These are phyloP conservation scores for Venturia canescens DNA, from an alignment of 1,140 invertebrate species.

Conservation along the genomic window DNA sequence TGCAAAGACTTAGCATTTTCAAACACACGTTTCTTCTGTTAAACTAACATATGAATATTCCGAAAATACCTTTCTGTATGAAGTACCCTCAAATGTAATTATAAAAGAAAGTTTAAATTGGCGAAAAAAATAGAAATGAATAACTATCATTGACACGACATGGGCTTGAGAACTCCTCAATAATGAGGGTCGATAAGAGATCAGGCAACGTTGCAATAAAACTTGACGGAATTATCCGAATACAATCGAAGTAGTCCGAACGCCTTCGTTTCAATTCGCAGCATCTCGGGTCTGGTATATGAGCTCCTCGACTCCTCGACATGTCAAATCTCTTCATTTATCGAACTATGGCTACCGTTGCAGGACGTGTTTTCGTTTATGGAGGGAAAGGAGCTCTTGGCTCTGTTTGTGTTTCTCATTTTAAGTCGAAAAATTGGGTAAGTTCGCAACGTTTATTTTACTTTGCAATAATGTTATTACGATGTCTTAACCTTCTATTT, in stretches of 20 bases:
- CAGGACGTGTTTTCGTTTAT: slow-evolving; percentile 90
- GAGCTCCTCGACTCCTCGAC: not conserved
- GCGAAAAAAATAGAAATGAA: not conserved
- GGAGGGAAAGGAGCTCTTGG: slow-evolving; percentile 97
- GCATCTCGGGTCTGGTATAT: not conserved
- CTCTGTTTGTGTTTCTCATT: slow-evolving; percentile 88
- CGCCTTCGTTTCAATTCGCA: not conserved
- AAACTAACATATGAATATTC: no score
- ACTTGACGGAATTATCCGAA: slow-evolving; percentile 23
- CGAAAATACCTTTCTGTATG: no score
- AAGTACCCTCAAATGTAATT: no score
- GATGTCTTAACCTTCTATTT: slow-evolving; percentile 15
- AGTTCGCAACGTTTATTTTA: slow-evolving; percentile 67
- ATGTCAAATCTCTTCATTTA: slow-evolving; percentile 54
- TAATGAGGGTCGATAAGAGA: no score
- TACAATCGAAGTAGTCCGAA: not conserved
- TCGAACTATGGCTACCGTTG: slow-evolving; percentile 65
- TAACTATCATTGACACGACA: slow-evolving; percentile 30
- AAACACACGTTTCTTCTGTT: no score
- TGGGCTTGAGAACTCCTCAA: not conserved
- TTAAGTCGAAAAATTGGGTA: slow-evolving; percentile 94
- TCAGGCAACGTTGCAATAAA: slow-evolving; percentile 17
- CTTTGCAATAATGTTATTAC: not conserved
- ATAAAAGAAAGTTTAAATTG: not conserved
- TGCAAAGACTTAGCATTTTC: no score